Evolutionary conservation across 2,888 invertebrate genomes (phyloP), one percentile per base, ranked within the genome.

Genomic region (Leucania comma): DNA sequence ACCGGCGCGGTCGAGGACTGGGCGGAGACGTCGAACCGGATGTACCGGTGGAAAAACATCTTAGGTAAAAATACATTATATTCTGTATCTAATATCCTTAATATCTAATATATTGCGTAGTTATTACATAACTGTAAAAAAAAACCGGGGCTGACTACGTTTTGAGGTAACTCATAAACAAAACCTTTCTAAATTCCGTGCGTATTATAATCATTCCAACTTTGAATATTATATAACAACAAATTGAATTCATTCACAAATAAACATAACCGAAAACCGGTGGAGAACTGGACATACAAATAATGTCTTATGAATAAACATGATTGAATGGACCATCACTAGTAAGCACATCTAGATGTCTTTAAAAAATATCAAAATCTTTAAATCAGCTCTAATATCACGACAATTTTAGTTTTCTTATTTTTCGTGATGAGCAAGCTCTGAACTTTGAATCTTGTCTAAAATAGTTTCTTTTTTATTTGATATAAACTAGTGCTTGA

Each of bases 111-210:
- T 12, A 32, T 78, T 53, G n/a, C 46, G 5, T n/a, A 4, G n/a
- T 46, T 61, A 61, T 75, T 75, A 75, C 51, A 57, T 75, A 75
- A 65, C 80, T 22, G 38, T 48, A 51, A 72, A 22, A 24, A n/a
- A 79, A 59, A 54, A 75, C 50, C 53, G 58, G 72, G 50, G 24
- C 53, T 63, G 29, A 8, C 50, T 50, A 26, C 22, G 24, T 74
- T 42, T 77, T 56, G 67, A 75, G 67, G 59, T 48, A 75, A 75
- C 46, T 35, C 24, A 26, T 29, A 68, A 58, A 51, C 14, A 59
- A 9, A 63, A 56, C 84, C 82, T 81, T 84, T 78, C 82, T 84
- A 82, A 82, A 75, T 78, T 72, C 70, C 51, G 59, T 48, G 35
- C 63, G 38, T 51, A 66, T 71, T 73, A 67, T 63, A 63, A 54